These are phyloP conservation scores for Pachyseris speciosa DNA, from an alignment of 64 coral and sea anemone species.

Conservation along the genomic window DNA sequence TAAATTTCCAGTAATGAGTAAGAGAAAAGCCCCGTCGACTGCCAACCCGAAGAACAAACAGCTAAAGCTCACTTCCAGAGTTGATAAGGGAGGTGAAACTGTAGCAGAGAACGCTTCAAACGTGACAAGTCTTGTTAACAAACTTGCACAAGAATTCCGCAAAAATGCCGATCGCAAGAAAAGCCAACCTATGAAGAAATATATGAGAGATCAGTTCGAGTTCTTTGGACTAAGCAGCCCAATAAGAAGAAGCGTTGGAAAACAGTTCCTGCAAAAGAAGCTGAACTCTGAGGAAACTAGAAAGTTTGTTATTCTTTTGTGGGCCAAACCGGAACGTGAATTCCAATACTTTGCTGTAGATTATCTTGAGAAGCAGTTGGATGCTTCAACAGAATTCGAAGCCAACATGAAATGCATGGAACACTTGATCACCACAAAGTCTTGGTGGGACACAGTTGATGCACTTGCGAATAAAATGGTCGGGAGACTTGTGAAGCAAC, in stretches of 20 bases:
- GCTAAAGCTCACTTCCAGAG: neutral
- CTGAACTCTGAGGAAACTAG: conserved; percentile 47
- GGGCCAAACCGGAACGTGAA: conserved; percentile 87
- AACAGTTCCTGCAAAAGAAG: conserved; percentile 62
- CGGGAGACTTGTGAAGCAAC: conserved; percentile 67
- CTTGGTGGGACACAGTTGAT: conserved; percentile 99
- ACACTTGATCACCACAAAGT: conserved; percentile 78
- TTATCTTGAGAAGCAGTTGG: conserved; percentile 82
- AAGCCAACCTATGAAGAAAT: conserved; percentile 76
- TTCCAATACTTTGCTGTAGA: conserved; percentile 88
- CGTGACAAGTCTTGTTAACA: conserved; percentile 10
- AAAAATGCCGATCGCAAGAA: conserved; percentile 68
- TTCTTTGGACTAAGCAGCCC: conserved; percentile 84
- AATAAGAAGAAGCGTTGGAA: conserved; percentile 49
- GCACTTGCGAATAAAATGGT: conserved; percentile 60
- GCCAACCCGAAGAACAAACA: neutral
- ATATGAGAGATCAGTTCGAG: conserved; percentile 88
- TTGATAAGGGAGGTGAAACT: neutral
- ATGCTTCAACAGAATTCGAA: conserved; percentile 64
- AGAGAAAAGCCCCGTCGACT: conserved; percentile 11
- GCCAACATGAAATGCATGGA: conserved; percentile 73
- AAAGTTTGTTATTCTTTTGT: conserved; percentile 67
- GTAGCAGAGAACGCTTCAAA: neutral
- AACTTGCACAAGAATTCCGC: conserved; percentile 32
- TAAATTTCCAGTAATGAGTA: neutral